A percentile compares a stretch with the other conserved stretches of the same genome.
phyloP scores from a whole-genome alignment of 2,888 invertebrate genomes.

The Cryptocheilus praepositus region DNA sequence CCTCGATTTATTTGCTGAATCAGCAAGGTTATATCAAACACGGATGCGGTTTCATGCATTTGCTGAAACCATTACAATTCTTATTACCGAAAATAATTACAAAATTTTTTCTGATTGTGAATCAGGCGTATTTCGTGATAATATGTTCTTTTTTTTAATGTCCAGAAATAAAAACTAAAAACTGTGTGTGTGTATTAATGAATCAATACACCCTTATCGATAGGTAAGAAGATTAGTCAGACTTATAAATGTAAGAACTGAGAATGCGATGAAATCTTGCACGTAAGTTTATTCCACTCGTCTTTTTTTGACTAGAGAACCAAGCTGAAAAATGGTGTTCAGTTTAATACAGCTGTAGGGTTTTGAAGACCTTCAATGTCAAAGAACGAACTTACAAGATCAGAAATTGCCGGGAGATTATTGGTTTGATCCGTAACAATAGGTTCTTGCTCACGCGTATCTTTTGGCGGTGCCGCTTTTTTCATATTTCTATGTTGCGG shows the following conservation, averaged over 20 bases:
- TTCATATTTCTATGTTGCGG: slow-evolving; percentile 95
- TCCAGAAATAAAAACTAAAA: slow-evolving; percentile 35
- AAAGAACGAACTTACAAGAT: slow-evolving; percentile 77
- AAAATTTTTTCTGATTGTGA: slow-evolving; percentile 5
- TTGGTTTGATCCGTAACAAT: slow-evolving; percentile 81
- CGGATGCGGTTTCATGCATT: neutral
- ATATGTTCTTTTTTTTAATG: neutral
- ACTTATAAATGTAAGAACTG: slow-evolving; percentile 16
- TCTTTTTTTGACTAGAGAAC: slow-evolving; percentile 88
- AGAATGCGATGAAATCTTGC: neutral
- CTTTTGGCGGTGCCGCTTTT: slow-evolving; percentile 67
- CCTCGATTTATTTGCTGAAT: slow-evolving; percentile 12
- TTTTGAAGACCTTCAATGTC: neutral
- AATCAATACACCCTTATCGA: slow-evolving; percentile 22
- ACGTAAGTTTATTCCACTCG: slow-evolving; percentile 79
- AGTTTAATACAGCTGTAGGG: neutral
- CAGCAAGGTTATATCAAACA: slow-evolving; percentile 2
- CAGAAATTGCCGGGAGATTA: slow-evolving; percentile 87
- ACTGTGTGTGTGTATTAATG: slow-evolving; percentile 27
- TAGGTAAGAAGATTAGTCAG: slow-evolving; percentile 19
- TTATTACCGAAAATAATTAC: slow-evolving; percentile 2
- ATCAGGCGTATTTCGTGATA: neutral
- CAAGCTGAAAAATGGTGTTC: slow-evolving; percentile 77
- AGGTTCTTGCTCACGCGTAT: slow-evolving; percentile 65
- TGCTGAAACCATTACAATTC: slow-evolving; percentile 7